A percentile compares a stretch with the other conserved stretches of the same genome.
Conservation (phyloP, 2,113 vertebrate genomes). For the Bos taurus region ARS-UCD2.0 NC_037329.1:17576001-17576500, state of each 20-base stretch:
- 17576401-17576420: not conserved
- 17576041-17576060: not conserved
- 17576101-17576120: not conserved
- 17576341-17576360: not conserved
- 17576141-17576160: not conserved
- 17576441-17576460: not conserved
- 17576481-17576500: not conserved
- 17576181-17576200: not conserved
- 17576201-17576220: not conserved
- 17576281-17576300: not conserved
- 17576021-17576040: not conserved
- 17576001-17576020: not conserved
- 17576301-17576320: too few relatives aligned
- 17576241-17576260: not conserved
- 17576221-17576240: not conserved
- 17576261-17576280: not conserved
- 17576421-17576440: not conserved
- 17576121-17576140: not conserved
- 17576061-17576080: not conserved
- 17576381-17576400: not conserved
- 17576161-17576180: not conserved
- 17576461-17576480: not conserved
- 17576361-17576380: not conserved
- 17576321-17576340: too few relatives aligned
- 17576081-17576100: not conserved